These are phyloP conservation scores for Micrastur ruficollis DNA, from an alignment of 2,797 vertebrate species.

Conservation along the genomic window DNA sequence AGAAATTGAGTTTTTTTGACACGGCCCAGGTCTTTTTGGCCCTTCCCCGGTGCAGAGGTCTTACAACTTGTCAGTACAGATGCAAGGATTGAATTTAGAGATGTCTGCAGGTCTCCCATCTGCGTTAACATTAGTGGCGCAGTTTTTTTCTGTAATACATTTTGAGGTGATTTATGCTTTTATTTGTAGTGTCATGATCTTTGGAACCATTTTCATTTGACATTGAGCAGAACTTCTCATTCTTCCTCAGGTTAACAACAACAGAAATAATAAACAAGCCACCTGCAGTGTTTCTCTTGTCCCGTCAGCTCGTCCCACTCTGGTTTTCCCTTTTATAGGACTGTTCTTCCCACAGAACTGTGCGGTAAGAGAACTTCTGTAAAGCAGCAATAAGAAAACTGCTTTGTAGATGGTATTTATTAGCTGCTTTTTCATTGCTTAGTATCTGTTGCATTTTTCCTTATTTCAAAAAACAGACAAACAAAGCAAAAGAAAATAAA, in stretches of 20 bases:
- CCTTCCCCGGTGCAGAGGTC: neutral
- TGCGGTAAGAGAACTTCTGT: neutral
- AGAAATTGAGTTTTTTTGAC: neutral
- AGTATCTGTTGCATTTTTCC: neutral
- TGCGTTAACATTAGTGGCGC: no score
- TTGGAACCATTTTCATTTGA: neutral
- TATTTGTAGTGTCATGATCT: neutral
- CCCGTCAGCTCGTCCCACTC: neutral
- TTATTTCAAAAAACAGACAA: neutral
- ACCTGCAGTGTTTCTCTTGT: accelerated
- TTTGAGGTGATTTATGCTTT: neutral
- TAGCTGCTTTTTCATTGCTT: neutral
- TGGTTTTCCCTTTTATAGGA: neutral
- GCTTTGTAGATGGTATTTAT: neutral
- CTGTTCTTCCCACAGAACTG: neutral
- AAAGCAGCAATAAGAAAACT: neutral
- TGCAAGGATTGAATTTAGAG: neutral
- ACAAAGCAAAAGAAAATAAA: neutral
- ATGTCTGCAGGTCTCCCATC: neutral
- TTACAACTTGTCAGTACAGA: neutral
- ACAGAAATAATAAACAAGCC: neutral
- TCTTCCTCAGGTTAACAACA: neutral
- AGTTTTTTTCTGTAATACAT: neutral
- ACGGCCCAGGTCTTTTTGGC: neutral
- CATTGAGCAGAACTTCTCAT: neutral